Evolutionary conservation across 1,140 invertebrate species (phyloP).

Genomic region (Laupala kohalensis): DNA sequence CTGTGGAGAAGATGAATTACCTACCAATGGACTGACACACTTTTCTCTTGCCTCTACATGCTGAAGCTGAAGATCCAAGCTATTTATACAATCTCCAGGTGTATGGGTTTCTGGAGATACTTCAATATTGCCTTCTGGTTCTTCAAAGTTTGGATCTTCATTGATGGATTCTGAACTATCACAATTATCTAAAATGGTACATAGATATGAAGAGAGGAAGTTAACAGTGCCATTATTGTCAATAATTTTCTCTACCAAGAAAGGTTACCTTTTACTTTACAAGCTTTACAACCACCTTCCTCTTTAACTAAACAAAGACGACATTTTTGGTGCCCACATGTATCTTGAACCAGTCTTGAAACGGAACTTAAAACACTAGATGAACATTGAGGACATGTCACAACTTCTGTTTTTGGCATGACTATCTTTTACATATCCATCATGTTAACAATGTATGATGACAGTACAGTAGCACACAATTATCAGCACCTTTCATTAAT

Average conservation of each 20-base stretch:
- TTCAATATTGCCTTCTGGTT: not conserved
- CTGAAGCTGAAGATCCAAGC: too few species aligned
- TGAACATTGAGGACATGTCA: slow-evolving; percentile 27
- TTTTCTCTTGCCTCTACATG: too few species aligned
- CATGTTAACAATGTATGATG: too few species aligned
- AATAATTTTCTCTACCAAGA: not conserved
- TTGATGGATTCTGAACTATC: not conserved
- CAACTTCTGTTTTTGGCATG: not conserved
- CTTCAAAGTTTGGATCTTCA: not conserved
- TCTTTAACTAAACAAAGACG: slow-evolving; percentile 28
- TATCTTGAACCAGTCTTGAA: slow-evolving; percentile 28
- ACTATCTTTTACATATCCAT: too few species aligned
- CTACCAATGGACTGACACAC: too few species aligned
- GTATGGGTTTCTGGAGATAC: not conserved
- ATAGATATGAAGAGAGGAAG: too few species aligned
- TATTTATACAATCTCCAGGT: too few species aligned
- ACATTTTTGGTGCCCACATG: slow-evolving; percentile 35
- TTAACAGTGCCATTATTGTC: not conserved
- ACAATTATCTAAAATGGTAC: not conserved
- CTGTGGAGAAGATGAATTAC: too few species aligned
- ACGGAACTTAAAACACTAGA: slow-evolving; percentile 20
- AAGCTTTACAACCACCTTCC: slow-evolving; percentile 27
- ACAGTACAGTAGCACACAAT: too few species aligned
- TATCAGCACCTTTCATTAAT: too few species aligned
- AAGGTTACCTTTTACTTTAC: slow-evolving; percentile 16